phyloP scores from a whole-genome alignment of 2,113 vertebrate species.

The Malurus cyaneus region DNA sequence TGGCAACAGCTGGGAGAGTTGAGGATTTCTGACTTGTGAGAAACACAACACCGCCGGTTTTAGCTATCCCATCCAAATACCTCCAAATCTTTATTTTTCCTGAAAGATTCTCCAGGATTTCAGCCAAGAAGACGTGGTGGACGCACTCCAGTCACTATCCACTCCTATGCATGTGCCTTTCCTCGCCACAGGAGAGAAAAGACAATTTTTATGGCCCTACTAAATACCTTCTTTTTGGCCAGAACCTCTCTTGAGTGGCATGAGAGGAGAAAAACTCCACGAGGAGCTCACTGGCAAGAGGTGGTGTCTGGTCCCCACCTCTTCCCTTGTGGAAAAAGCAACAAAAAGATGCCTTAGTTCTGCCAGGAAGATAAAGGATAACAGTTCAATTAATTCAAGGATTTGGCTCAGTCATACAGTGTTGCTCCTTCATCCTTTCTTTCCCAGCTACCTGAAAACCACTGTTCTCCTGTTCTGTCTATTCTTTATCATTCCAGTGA shows the following conservation, averaged over 20 bases:
- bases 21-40: not conserved
- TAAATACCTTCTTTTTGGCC: not conserved
- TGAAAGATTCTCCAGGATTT: not conserved
- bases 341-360: not conserved
- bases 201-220: not conserved
- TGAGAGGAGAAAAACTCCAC: not conserved
- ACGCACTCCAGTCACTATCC: not conserved
- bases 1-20: not conserved
- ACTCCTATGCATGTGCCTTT: not conserved
- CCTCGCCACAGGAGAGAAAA: not conserved
- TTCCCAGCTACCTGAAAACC: not conserved
- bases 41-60: not conserved
- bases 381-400: not conserved
- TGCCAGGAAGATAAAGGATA: not conserved
- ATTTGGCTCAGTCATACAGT: not conserved
- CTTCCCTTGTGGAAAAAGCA: not conserved
- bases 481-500: not conserved
- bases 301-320: not conserved
- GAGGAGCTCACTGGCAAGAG: not conserved
- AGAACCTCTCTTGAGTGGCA: not conserved
- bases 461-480: not conserved
- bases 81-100: not conserved
- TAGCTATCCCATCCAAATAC: not conserved
- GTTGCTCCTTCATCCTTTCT: not conserved
- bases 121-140: not conserved